phyloP scores from a whole-genome alignment of 1,140 invertebrate species.

The Drosophila leontia region DNA sequence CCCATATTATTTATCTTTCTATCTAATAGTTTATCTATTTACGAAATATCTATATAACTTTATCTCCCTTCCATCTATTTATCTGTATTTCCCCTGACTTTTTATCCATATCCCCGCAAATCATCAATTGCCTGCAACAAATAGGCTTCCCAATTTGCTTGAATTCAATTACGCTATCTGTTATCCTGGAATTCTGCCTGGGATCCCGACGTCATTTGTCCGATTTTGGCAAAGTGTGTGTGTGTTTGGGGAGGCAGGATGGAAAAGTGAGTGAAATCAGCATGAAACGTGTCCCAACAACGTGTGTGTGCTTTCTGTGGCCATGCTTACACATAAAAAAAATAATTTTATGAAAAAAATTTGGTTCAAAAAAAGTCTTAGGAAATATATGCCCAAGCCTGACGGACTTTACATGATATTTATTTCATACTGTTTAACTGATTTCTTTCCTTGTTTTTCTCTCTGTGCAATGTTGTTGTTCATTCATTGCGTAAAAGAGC shows the following conservation, averaged over 20 bases:
- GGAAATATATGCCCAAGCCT: not conserved
- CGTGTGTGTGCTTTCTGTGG: conserved; percentile 34
- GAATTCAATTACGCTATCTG: conserved; percentile 32
- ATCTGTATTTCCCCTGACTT: not conserved
- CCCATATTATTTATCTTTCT: too few species aligned
- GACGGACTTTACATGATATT: not conserved
- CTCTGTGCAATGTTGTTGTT: conserved; percentile 8
- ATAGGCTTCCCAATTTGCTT: conserved; percentile 16
- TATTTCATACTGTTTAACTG: not conserved
- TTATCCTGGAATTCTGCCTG: conserved; percentile 20
- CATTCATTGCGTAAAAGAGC: conserved; percentile 44
- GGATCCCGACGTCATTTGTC: conserved; percentile 26
- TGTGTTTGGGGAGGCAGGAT: not conserved
- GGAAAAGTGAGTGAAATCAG: conserved; percentile 15
- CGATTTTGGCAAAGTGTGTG: conserved; percentile 7
- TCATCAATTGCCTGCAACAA: conserved; percentile 18
- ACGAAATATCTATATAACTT: not conserved
- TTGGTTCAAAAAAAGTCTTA: too few species aligned
- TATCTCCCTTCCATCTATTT: too few species aligned
- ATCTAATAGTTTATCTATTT: not conserved
- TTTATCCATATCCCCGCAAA: not conserved
- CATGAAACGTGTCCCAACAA: conserved; percentile 59
- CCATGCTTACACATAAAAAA: not conserved
- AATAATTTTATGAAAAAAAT: not conserved
- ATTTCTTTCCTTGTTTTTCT: not conserved